Conservation (phyloP, 2,888 invertebrate species). For the Phlogophora meticulosa region DNA sequence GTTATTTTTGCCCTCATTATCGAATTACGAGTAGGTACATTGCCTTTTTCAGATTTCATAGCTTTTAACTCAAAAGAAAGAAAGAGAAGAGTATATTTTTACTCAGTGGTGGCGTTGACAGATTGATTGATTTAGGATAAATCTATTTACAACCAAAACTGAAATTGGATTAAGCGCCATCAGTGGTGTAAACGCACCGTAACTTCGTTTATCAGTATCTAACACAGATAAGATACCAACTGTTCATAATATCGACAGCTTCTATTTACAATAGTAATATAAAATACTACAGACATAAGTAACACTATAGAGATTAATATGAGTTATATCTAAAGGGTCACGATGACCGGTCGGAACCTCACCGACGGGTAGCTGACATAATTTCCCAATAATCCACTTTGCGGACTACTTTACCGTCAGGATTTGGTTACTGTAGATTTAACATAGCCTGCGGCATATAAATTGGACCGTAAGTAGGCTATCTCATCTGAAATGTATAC, state of each 20-base stretch:
- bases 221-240: constrained; percentile 43
- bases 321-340: constrained; percentile 12
- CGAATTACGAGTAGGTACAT: background rate
- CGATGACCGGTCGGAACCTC: constrained; percentile 27
- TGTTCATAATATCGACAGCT: constrained; percentile 30
- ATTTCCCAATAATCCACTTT: constrained; percentile 14
- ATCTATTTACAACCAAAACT: constrained; percentile 9
- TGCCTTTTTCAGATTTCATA: background rate
- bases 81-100: too few species aligned
- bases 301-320: constrained; percentile 3
- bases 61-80: background rate
- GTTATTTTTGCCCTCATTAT: background rate
- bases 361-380: constrained; percentile 6
- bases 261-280: constrained; percentile 39
- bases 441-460: background rate
- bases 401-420: background rate
- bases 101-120: background rate
- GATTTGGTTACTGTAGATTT: constrained; percentile 8
- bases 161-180: constrained; percentile 17
- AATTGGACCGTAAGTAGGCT: background rate
- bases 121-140: constrained; percentile 17
- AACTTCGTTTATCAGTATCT: constrained; percentile 34
- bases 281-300: constrained; percentile 14
- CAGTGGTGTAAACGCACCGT: constrained; percentile 14
- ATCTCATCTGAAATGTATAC: background rate